Conservation (phyloP, 2,113 vertebrate genomes). For the cattle (Bos taurus) region DNA sequence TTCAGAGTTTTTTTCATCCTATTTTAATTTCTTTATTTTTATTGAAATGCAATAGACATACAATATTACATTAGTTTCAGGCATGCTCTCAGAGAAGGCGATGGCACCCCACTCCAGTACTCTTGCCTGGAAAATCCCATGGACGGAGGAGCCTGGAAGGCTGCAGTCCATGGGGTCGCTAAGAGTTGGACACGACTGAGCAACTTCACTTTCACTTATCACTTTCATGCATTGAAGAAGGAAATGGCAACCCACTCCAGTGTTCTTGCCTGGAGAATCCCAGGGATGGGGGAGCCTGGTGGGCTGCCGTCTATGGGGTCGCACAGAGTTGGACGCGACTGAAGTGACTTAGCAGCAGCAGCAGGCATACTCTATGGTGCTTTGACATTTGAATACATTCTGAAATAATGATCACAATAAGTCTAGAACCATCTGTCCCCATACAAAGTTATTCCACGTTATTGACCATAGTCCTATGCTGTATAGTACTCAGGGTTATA, state of each 20-base stretch:
- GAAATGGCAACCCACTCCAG: too few species aligned
- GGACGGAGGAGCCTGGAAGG: too few species aligned
- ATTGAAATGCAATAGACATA: background rate
- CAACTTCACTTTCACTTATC: too few species aligned
- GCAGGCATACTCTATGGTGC: background rate
- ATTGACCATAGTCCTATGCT: background rate
- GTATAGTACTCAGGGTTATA: background rate
- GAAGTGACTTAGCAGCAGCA: too few species aligned
- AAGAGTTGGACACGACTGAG: too few species aligned
- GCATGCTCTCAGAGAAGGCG: background rate
- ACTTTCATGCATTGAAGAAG: too few species aligned
- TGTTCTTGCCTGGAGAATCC: too few species aligned
- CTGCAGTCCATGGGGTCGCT: too few species aligned
- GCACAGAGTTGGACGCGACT: fast-evolving
- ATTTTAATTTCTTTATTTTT: background rate
- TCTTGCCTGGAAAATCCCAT: background rate
- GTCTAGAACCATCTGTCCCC: background rate
- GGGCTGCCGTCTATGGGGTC: too few species aligned
- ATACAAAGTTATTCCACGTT: background rate
- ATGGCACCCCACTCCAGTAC: background rate
- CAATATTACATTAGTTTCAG: background rate
- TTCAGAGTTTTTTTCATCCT: background rate
- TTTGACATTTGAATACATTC: background rate
- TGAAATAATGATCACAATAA: background rate
- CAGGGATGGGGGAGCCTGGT: too few species aligned